Base-by-base conservation (phyloP, 2,888 invertebrate species). In the Polymixis lichenea region DNA sequence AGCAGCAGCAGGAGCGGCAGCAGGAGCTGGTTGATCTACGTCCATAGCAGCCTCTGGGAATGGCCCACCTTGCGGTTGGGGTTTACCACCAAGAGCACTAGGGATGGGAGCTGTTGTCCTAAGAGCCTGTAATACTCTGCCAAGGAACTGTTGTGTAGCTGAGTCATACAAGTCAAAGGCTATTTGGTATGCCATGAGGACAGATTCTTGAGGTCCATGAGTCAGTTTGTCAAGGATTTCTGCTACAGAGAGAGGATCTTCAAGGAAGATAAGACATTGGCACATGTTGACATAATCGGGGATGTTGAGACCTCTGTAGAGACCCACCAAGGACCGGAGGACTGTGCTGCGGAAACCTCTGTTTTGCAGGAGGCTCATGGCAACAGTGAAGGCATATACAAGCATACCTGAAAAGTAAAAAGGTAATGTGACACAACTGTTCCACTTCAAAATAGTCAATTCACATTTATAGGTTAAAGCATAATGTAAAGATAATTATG, bases 211-310 rank as follows among this genome's bases (percentile, higher is more conserved):
- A 0, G 97, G 96, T 6, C 98, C 98, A 92, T 98, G 97, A 43
- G 98, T 98, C 0, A 99, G 96, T 94, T 98, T 98, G 91, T 99
- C 99, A 13, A 99, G 97, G 80, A 99, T 98, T 94, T 99, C 98
- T 25, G 99, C 99, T 0, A 99, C 99, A 49, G 99, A 98, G 28
- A 98, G 95, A 0, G 99, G 98, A 95, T 99, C 99, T 93, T 99
- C 99, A 66, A 99, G 96, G 94, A 99, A 99, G 87, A 99, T 99
- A 77, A 99, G 97, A 93, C 99, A 99, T 95, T 99, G 99, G 90
- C 99, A 99, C 98, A 99, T 99, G 94, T 99, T 99, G 28, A 99
- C 99, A 94, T 99, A 99, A 94, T 99, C 99, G 0, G 99, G 99
- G 49, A 98, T 98, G 43, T 98, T 97, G 58, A 99, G 97, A 75